phyloP scores from a whole-genome alignment of 2,797 vertebrate species.

The Hephaestus fuliginosus region DNA sequence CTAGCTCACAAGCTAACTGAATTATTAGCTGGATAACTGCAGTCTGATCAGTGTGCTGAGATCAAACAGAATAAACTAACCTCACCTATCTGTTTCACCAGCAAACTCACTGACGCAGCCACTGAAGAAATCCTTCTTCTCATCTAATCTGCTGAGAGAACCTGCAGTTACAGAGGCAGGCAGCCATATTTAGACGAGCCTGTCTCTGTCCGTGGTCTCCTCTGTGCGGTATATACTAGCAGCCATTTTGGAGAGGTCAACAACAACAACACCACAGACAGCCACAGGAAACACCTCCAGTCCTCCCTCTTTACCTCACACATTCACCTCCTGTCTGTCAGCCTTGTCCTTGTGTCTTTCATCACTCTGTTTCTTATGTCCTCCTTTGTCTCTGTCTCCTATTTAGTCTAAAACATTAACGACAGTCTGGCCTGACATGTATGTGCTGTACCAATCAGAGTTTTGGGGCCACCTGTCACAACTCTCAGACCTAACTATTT shows the following conservation, averaged over 20 bases:
- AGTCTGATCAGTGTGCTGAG: background rate
- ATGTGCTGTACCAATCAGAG: background rate
- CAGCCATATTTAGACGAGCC: conserved; percentile 16
- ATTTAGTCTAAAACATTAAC: background rate
- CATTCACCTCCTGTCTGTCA: background rate
- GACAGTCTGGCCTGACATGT: background rate
- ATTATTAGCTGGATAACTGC: background rate
- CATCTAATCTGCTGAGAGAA: background rate
- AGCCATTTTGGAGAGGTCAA: conserved; percentile 42
- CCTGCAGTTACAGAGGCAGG: background rate
- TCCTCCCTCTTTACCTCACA: background rate
- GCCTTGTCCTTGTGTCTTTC: background rate
- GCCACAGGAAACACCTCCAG: background rate
- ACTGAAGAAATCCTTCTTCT: background rate
- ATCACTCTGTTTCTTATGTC: background rate
- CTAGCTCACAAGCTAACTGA: conserved; percentile 5
- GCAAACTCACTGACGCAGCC: background rate
- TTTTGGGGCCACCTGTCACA: background rate
- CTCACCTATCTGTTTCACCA: background rate
- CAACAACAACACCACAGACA: background rate
- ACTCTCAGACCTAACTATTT: background rate
- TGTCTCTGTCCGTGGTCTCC: background rate
- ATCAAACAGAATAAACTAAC: background rate
- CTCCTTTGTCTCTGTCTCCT: too few relatives aligned
- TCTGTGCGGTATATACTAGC: background rate